A percentile compares a stretch with the other conserved stretches of the same genome.
phyloP scores from a whole-genome alignment of 2,797 vertebrate genomes.

The Sebastiscus tertius region DNA sequence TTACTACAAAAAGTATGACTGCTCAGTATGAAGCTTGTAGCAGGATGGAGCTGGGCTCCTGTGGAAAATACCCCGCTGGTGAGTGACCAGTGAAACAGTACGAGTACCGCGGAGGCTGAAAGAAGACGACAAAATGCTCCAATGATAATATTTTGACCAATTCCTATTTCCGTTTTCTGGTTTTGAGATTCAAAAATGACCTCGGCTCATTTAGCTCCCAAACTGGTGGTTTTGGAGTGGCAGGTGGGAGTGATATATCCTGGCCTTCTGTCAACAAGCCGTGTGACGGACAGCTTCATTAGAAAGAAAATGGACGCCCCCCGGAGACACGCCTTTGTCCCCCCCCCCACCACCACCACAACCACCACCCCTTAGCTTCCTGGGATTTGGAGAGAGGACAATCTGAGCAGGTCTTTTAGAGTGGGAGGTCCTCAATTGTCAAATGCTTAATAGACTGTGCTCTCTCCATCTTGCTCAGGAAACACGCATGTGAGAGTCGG shows the following conservation, averaged over 20 bases:
- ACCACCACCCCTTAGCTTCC: slow-evolving; percentile 43
- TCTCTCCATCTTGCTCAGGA: slow-evolving; percentile 67
- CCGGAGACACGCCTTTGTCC: slow-evolving; percentile 67
- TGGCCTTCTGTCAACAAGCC: slow-evolving; percentile 77
- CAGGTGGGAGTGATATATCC: slow-evolving; percentile 67
- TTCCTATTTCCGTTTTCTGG: not conserved
- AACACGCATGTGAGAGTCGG: slow-evolving; percentile 4
- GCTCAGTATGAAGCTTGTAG: not conserved
- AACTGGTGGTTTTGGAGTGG: slow-evolving; percentile 53
- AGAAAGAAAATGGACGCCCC: slow-evolving; percentile 77
- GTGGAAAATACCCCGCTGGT: too few species aligned
- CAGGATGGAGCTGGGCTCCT: too few species aligned
- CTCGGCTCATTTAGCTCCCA: slow-evolving; percentile 29
- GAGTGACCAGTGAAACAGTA: not conserved
- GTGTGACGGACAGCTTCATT: slow-evolving; percentile 82
- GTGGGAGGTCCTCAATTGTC: slow-evolving; percentile 83
- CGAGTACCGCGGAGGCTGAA: not conserved
- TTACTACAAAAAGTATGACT: not conserved
- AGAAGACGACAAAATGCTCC: not conserved
- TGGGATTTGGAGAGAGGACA: slow-evolving; percentile 65
- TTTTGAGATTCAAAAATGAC: slow-evolving; percentile 23
- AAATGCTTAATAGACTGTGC: slow-evolving; percentile 81
- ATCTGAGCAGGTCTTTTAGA: slow-evolving; percentile 72
- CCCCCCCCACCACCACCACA: not conserved
- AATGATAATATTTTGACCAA: slow-evolving; percentile 32